Conservation (phyloP, 2,888 invertebrate species). For the Spilarctia lutea region DNA sequence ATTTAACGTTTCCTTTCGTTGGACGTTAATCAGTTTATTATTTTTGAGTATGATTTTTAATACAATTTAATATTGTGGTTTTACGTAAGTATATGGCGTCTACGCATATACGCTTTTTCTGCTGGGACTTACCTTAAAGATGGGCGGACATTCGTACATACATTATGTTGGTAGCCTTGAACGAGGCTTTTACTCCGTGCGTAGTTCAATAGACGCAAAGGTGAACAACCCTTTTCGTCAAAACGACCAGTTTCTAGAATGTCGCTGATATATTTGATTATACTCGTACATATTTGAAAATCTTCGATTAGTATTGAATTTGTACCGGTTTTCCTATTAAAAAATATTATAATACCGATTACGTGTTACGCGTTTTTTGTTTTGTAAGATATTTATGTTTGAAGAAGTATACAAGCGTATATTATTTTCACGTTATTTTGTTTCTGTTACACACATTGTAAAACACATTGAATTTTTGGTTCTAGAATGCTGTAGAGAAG, state of each 20-base stretch:
- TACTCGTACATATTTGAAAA: constrained; percentile 6
- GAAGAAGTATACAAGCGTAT: not conserved
- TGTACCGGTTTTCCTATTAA: constrained; percentile 6
- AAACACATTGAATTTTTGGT: not conserved
- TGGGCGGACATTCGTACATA: constrained; percentile 31
- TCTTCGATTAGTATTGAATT: not conserved
- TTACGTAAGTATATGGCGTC: not conserved
- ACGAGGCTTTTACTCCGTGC: constrained; percentile 50
- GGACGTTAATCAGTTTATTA: not conserved
- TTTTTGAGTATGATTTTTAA: not conserved
- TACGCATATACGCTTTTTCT: not conserved
- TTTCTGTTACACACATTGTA: not conserved
- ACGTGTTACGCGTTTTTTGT: not conserved
- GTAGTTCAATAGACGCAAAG: constrained; percentile 63
- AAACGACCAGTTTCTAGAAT: constrained; percentile 65
- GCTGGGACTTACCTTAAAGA: constrained; percentile 36
- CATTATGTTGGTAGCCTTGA: constrained; percentile 56
- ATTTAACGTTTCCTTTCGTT: not conserved
- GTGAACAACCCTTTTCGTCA: constrained; percentile 67
- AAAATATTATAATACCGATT: not conserved
- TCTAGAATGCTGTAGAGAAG: not conserved
- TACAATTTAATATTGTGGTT: not conserved
- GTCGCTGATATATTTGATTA: constrained; percentile 37
- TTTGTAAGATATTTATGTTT: not conserved
- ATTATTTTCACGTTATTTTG: not conserved